Conservation (phyloP, 2,797 vertebrate species). For the Glossophaga mutica region DNA sequence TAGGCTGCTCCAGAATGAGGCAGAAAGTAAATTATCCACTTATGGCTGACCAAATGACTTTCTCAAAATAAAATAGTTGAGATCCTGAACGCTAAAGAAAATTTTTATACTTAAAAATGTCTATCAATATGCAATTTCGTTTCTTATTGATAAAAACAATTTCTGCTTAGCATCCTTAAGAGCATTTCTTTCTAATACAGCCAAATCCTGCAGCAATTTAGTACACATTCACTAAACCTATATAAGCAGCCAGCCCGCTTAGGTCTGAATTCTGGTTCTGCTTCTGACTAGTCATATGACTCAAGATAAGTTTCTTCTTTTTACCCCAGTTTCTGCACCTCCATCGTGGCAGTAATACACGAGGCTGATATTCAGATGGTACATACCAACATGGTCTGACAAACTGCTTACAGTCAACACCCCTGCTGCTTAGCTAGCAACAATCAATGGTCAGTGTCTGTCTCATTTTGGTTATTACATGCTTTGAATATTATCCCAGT, state of each 20-base stretch:
- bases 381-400: neutral
- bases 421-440: neutral
- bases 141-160: neutral
- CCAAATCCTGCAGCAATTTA: neutral
- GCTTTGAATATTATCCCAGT: neutral
- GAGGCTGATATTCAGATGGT: neutral
- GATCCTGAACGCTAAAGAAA: conserved; percentile 25
- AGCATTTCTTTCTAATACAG: neutral
- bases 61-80: neutral
- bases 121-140: neutral
- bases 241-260: neutral
- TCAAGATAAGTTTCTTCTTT: neutral
- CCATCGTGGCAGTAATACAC: neutral
- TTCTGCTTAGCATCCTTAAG: neutral
- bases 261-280: neutral
- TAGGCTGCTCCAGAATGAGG: neutral
- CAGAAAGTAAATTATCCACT: neutral
- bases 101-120: neutral
- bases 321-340: neutral
- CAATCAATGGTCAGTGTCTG: neutral
- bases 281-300: neutral
- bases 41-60: neutral
- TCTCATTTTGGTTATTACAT: neutral
- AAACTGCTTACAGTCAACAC: neutral
- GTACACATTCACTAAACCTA: neutral